These are phyloP conservation scores for Axinella damicornis DNA, from an alignment of 37 sponge, comb jelly and placozoan species.

Conservation along the genomic window DNA sequence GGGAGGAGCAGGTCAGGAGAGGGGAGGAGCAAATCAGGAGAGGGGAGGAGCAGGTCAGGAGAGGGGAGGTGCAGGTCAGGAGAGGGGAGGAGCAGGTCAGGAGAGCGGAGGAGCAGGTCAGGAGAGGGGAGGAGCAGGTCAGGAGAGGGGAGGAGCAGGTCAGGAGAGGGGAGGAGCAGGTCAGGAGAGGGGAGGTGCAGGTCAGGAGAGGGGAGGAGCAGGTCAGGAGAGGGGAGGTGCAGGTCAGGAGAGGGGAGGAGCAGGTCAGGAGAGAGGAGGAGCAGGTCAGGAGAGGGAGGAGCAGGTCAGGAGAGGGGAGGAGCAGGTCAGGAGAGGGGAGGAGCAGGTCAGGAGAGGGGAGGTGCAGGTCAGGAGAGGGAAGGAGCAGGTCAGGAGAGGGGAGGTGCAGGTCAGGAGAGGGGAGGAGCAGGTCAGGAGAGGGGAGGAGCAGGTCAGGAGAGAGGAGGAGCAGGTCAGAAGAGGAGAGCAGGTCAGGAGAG, in stretches of 20 bases:
- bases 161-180: slow-evolving; percentile 27
- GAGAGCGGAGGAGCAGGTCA: slow-evolving; percentile 53
- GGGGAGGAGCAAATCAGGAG: neutral
- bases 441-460: neutral
- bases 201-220: slow-evolving; percentile 61
- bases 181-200: neutral
- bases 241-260: slow-evolving; percentile 58
- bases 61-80: slow-evolving; percentile 54
- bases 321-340: neutral
- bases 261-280: neutral
- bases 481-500: slow-evolving; percentile 79
- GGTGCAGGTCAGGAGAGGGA: neutral
- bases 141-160: slow-evolving; percentile 28
- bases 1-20: neutral
- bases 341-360: slow-evolving; percentile 57
- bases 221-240: neutral
- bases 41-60: neutral
- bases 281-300: too few species aligned
- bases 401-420: neutral
- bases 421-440: slow-evolving; percentile 57
- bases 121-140: neutral
- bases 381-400: slow-evolving; percentile 58
- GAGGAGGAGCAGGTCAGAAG: too few species aligned
- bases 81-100: neutral
- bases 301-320: slow-evolving; percentile 62